Base-by-base conservation (phyloP, 2,113 vertebrate genomes). In the Oncorhynchus clarkii region DNA sequence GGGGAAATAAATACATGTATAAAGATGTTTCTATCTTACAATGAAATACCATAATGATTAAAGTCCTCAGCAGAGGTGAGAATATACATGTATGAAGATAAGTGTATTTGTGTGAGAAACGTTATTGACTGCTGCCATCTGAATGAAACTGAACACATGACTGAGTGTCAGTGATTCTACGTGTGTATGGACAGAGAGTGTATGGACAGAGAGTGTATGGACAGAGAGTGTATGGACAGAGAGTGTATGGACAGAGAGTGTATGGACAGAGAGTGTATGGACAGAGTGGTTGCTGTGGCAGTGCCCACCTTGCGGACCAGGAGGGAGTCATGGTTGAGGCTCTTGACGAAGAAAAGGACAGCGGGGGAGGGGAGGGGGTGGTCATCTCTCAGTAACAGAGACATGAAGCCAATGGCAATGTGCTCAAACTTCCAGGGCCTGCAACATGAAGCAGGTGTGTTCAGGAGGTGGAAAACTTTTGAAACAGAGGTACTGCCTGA, bases 341-440 rank as follows among this genome's bases (percentile, higher is more conserved):
- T 96, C 88, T 97, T 91, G 79, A 98, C 94, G 62, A 99, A 98
- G 89, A 98, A 99, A 13, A 83, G 92, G 26, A 99, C 90, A 59
- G 95, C 97, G 79, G 93, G 86, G 22, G 89, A 78, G 26, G 96
- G 97, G 73, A 99, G 89, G 3, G 96, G 87, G 72, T 92, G 91
- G 82, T 99, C 97, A 68, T 99, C 97, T 85, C 97, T 94, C 88
- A 99, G 88, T 24, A 99, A 93, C 71, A 99, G 84, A 12, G 97
- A 97, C 72, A 99, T 88, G 83, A 98, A 97, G 13, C 97, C 96
- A 59, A 99, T 97, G 51, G 96, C 90, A 81, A 98, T 96, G 82
- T 99, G 97, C 82, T 99, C 97, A 3, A 99, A 99, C 87, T 99
- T 99, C 97, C 97, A 99, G 48, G 97, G 97, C 80, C 97, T 99